These are phyloP conservation scores for Balanococcus diminutus DNA, from an alignment of 2,888 invertebrate genomes.

Conservation along the genomic window DNA sequence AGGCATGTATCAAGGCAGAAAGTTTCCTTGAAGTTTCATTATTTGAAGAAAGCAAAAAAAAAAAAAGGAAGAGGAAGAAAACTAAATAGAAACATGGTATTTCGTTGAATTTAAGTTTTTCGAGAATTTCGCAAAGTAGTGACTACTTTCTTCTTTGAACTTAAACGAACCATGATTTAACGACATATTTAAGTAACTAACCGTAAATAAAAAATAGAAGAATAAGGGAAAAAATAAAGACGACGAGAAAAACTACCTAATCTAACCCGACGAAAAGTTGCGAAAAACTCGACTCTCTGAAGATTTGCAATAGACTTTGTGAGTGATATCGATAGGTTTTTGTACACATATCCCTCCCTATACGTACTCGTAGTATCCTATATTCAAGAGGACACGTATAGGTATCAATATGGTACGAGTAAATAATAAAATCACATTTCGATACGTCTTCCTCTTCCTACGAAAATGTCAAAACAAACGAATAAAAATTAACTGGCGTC, in stretches of 20 bases:
- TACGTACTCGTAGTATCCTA: neutral
- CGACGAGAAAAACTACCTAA: constrained; percentile 2
- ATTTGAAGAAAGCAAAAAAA: neutral
- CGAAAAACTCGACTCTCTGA: constrained; percentile 29
- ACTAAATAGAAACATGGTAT: constrained; percentile 16
- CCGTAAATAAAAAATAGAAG: constrained; percentile 43
- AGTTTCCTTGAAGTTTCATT: constrained; percentile 21
- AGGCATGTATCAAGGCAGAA: neutral
- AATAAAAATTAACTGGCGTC: constrained; percentile 36
- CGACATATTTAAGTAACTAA: constrained; percentile 44
- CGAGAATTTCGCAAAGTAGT: constrained; percentile 39
- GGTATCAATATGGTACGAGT: constrained; percentile 13
- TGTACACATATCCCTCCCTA: too few relatives aligned
- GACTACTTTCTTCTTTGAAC: constrained; percentile 29
- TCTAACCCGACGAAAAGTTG: constrained; percentile 34
- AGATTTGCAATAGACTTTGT: constrained; percentile 22
- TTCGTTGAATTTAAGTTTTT: constrained; percentile 39
- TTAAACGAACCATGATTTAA: constrained; percentile 44
- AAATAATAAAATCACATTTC: constrained; percentile 14
- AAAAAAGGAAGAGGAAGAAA: neutral
- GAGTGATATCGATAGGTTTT: neutral
- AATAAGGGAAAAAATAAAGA: neutral
- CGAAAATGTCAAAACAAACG: constrained; percentile 26
- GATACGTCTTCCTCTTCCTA: neutral
- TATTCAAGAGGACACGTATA: constrained; percentile 9